These are phyloP conservation scores for Lasiurus borealis DNA, from an alignment of 2,113 vertebrate species.

Conservation along the genomic window DNA sequence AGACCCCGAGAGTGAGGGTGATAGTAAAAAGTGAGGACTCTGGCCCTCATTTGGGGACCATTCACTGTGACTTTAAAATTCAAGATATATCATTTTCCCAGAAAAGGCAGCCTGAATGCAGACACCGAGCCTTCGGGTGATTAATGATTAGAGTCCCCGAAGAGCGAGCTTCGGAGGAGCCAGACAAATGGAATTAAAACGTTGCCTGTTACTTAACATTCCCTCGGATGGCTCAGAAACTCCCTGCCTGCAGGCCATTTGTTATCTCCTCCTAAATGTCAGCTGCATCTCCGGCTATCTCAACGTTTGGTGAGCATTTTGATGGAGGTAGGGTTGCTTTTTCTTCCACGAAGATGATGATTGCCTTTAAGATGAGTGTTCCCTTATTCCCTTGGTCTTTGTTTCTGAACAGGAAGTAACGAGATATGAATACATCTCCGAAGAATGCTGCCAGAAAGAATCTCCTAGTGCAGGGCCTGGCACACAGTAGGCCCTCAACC, in stretches of 20 bases:
- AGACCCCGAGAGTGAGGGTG: background rate
- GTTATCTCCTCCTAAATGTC: background rate
- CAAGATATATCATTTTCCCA: slow-evolving; percentile 68
- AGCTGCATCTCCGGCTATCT: background rate
- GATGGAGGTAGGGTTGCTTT: background rate
- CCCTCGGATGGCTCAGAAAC: slow-evolving; percentile 35
- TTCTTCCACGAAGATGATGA: slow-evolving; percentile 19
- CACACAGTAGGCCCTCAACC: background rate
- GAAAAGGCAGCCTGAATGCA: slow-evolving; percentile 38
- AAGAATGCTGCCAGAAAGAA: background rate
- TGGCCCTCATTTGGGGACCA: slow-evolving; percentile 48
- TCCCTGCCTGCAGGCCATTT: slow-evolving; percentile 25
- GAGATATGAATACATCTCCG: background rate
- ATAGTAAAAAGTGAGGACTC: slow-evolving; percentile 55
- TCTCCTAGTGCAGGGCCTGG: background rate
- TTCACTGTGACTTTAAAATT: slow-evolving; percentile 74
- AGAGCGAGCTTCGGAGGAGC: slow-evolving; percentile 51
- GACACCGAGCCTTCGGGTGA: slow-evolving; percentile 72
- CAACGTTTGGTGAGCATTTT: slow-evolving; percentile 12
- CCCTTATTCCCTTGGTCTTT: background rate
- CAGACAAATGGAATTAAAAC: slow-evolving; percentile 74
- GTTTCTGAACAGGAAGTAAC: background rate
- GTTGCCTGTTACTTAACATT: slow-evolving; percentile 57
- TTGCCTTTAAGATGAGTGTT: slow-evolving; percentile 26
- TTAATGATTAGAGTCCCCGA: slow-evolving; percentile 76